Conservation (phyloP, 2,797 vertebrate species). For the Rousettus madagascariensis region DNA sequence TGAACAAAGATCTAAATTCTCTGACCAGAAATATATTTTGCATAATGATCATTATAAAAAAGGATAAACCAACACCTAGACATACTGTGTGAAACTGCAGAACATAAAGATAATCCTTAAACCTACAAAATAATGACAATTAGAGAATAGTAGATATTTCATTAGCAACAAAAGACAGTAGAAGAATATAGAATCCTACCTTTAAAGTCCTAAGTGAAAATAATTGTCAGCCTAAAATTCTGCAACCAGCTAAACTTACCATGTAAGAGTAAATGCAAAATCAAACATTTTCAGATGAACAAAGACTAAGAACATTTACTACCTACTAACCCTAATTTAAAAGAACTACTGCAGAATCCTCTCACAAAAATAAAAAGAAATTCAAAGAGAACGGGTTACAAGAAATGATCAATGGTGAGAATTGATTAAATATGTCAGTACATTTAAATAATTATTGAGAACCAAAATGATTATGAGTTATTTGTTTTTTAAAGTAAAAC, state of each 20-base stretch:
- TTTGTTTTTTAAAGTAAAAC: neutral
- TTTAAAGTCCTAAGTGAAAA: neutral
- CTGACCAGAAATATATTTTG: conserved; percentile 4
- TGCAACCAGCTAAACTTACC: neutral
- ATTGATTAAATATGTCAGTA: neutral
- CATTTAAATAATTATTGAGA: neutral
- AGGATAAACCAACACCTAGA: neutral
- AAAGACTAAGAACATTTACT: neutral
- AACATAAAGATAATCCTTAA: conserved; percentile 6
- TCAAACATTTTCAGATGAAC: neutral
- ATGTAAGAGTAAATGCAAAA: conserved; percentile 35
- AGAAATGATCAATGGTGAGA: neutral
- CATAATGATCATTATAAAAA: neutral
- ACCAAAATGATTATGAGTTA: neutral
- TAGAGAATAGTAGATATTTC: neutral
- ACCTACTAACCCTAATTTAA: neutral
- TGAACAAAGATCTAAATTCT: conserved; percentile 28
- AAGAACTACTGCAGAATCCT: neutral
- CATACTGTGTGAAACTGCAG: neutral
- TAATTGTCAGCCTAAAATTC: neutral
- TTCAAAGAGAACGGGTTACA: neutral
- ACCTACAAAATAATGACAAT: neutral
- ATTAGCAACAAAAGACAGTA: neutral
- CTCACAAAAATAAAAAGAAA: conserved; percentile 18
- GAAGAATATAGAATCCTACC: neutral